These are phyloP conservation scores for Halocaridina rubra DNA, from an alignment of 2,888 invertebrate species.

Conservation along the genomic window DNA sequence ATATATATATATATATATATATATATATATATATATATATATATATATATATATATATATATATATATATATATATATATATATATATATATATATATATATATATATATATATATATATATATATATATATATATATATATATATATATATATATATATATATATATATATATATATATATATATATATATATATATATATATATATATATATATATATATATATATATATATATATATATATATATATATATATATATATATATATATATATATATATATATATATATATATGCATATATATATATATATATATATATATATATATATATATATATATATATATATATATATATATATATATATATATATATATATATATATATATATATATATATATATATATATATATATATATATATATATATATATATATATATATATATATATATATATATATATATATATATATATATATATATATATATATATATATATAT, in stretches of 20 bases:
- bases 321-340: neutral
- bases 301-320: neutral
- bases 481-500: neutral
- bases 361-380: neutral
- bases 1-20: constrained; percentile 21
- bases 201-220: neutral
- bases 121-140: neutral
- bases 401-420: neutral
- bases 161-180: neutral
- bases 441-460: neutral
- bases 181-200: neutral
- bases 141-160: neutral
- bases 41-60: neutral
- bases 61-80: constrained; percentile 14
- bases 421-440: neutral
- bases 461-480: neutral
- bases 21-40: neutral
- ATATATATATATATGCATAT: neutral
- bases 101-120: neutral
- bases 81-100: neutral
- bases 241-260: neutral
- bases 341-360: neutral
- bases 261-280: neutral
- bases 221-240: neutral
- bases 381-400: neutral